Percentiles rank a stretch among this genome's conserved stretches.
Evolutionary conservation across 2,113 vertebrate species (phyloP).

Genomic region (Ursus arctos): DNA sequence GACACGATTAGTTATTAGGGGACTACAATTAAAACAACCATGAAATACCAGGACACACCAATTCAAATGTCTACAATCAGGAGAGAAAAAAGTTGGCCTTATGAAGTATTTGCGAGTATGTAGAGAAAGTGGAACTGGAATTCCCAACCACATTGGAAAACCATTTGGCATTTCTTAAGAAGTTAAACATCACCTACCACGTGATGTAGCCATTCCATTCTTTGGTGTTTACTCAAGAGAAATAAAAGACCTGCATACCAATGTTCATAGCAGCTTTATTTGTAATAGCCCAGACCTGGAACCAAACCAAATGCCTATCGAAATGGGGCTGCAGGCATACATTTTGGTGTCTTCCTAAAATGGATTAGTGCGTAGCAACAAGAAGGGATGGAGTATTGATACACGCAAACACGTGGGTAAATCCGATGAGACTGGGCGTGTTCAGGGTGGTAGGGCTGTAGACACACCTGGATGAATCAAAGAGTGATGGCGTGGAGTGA

Average conservation of each 20-base stretch:
- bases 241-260: neutral
- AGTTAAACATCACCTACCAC: neutral
- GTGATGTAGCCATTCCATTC: neutral
- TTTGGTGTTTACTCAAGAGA: neutral
- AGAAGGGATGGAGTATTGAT: neutral
- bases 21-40: neutral
- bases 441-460: neutral
- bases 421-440: neutral
- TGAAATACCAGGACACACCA: neutral
- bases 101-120: neutral
- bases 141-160: neutral
- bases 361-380: neutral
- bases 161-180: neutral
- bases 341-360: neutral
- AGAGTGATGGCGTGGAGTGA: neutral
- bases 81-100: neutral
- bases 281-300: neutral
- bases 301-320: neutral
- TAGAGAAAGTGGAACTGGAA: neutral
- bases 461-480: neutral
- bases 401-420: neutral
- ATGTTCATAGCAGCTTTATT: neutral
- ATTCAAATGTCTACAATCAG: neutral
- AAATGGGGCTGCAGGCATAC: rapidly evolving
- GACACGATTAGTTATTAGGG: neutral